These are phyloP conservation scores for Apostichopus parvimensis DNA, from an alignment of 35 echinoderm and acorn worm genomes.

Conservation along the genomic window DNA sequence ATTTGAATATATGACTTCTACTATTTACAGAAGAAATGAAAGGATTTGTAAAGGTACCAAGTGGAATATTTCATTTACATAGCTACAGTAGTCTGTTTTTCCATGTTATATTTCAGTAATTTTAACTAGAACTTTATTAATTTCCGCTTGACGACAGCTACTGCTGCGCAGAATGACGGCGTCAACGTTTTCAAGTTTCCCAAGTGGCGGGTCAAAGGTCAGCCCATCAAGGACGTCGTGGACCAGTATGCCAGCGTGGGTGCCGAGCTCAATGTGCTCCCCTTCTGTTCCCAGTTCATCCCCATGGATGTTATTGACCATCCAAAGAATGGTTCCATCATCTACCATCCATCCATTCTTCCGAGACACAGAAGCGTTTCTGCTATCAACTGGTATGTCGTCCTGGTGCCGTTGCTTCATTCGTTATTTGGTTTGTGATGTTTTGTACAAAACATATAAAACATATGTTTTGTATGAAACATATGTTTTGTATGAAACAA, in stretches of 20 bases:
- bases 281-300: slow-evolving; percentile 98
- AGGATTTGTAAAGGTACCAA: too few relatives aligned
- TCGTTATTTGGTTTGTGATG: too few relatives aligned
- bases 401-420: too few relatives aligned
- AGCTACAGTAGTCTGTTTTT: too few relatives aligned
- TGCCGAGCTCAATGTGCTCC: slow-evolving; percentile 93
- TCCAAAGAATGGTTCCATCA: slow-evolving; percentile 96
- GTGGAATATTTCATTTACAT: too few relatives aligned
- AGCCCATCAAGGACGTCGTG: slow-evolving; percentile 85
- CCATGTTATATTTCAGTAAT: too few relatives aligned
- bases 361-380: slow-evolving; percentile 95
- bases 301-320: slow-evolving; percentile 94
- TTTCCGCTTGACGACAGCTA: slow-evolving; percentile 37
- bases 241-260: slow-evolving; percentile 72
- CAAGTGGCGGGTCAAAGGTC: slow-evolving; percentile 89
- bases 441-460: too few relatives aligned
- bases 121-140: too few relatives aligned
- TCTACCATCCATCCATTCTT: slow-evolving; percentile 97
- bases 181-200: slow-evolving; percentile 95
- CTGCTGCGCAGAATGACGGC: slow-evolving; percentile 84
- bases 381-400: slow-evolving; percentile 93
- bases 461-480: too few relatives aligned
- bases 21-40: too few relatives aligned
- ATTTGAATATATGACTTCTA: too few relatives aligned
- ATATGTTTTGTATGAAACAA: too few relatives aligned